phyloP scores from a whole-genome alignment of 2,113 vertebrate genomes.

The Epinephelus cyanopodus region DNA sequence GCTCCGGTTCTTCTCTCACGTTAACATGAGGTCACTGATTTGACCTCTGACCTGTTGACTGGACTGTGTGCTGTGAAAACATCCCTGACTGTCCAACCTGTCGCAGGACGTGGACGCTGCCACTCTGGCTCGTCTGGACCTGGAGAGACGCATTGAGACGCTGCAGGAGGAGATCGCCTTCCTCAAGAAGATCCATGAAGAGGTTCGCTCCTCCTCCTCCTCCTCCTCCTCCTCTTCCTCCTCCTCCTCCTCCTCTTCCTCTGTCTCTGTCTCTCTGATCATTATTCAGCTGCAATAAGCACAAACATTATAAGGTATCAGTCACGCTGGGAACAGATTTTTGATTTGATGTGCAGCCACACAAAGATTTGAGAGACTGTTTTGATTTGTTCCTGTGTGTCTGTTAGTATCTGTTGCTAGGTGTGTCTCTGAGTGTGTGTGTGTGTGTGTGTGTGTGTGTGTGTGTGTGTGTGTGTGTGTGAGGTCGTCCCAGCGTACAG shows the following conservation, averaged over 20 bases:
- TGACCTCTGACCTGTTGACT: no score
- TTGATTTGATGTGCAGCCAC: not conserved
- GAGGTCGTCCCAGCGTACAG: not conserved
- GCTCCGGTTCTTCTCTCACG: no score
- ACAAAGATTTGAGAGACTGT: no score
- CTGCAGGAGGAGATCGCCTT: slow-evolving; percentile 96
- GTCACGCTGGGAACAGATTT: not conserved
- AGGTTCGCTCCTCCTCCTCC: slow-evolving; percentile 71
- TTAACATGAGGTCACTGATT: no score
- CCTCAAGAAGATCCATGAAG: slow-evolving; percentile 96
- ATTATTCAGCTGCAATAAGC: not conserved
- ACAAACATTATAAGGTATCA: not conserved
- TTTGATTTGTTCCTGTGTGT: no score
- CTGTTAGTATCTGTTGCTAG: no score
- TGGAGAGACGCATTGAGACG: slow-evolving; percentile 94
- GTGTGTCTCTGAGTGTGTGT: not conserved
- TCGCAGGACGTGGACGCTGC: slow-evolving; percentile 93
- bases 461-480: not conserved
- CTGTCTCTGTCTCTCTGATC: not conserved
- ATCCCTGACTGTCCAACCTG: not conserved
- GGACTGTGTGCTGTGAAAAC: not conserved
- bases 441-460: not conserved
- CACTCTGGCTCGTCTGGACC: slow-evolving; percentile 92
- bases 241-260: no score
- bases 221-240: no score